A percentile compares a stretch with the other conserved stretches of the same genome.
phyloP scores from a whole-genome alignment of 2,113 vertebrate species.

The Terrapene triunguis region DNA sequence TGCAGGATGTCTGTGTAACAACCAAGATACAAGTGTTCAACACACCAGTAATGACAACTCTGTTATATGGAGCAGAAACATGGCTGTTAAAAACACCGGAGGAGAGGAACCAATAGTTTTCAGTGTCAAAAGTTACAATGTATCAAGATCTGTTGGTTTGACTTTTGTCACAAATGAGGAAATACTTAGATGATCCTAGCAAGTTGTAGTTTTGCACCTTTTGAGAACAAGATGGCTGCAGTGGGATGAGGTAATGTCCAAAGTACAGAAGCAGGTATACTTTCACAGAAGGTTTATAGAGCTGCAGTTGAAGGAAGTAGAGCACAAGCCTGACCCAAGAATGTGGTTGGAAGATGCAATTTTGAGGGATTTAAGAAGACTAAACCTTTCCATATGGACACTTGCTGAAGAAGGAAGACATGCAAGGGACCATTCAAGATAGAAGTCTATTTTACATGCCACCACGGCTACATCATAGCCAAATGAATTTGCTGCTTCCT shows the following conservation, averaged over 20 bases:
- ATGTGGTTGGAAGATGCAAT: background rate
- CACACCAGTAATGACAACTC: background rate
- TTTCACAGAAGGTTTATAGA: background rate
- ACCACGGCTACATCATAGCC: background rate
- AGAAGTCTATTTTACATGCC: background rate
- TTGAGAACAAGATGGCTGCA: background rate
- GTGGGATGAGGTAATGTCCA: background rate
- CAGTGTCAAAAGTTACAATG: background rate
- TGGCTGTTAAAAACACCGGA: background rate
- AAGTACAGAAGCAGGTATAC: background rate
- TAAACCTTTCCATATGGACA: background rate
- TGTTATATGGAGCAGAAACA: background rate
- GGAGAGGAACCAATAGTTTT: background rate
- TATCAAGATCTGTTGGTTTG: background rate
- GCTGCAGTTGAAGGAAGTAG: background rate
- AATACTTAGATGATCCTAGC: background rate
- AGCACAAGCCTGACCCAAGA: background rate
- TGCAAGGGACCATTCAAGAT: background rate
- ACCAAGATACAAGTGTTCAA: background rate
- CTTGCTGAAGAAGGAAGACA: background rate
- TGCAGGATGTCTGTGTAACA: background rate
- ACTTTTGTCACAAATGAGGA: background rate
- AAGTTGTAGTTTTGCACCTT: background rate
- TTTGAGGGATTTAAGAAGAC: background rate
- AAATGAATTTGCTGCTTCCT: background rate